These are phyloP conservation scores for Clarias platycephalus DNA, from an alignment of 2,797 vertebrate genomes.

Conservation along the genomic window DNA sequence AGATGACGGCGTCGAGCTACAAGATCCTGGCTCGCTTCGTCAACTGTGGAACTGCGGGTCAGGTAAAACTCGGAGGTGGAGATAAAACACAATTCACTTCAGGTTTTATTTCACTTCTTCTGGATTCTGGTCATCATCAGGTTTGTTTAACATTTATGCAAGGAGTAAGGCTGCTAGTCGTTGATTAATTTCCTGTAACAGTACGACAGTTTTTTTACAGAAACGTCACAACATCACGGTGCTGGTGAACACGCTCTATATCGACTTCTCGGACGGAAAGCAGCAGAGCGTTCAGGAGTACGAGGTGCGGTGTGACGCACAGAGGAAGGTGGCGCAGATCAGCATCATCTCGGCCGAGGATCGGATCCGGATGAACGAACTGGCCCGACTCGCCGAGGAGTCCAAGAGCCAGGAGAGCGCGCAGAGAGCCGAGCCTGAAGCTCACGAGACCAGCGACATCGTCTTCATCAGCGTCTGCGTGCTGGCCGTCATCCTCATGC, in stretches of 20 bases:
- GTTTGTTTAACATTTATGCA: neutral
- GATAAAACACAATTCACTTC: neutral
- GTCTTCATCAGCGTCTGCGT: conserved; percentile 96
- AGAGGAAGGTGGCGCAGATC: conserved; percentile 85
- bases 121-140: neutral
- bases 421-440: conserved; percentile 46
- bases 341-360: conserved; percentile 81
- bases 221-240: conserved; percentile 87
- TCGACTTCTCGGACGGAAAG: conserved; percentile 79
- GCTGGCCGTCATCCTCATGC: conserved; percentile 93
- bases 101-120: neutral
- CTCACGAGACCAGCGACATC: conserved; percentile 90
- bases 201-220: conserved; percentile 68
- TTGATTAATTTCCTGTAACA: neutral
- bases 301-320: conserved; percentile 88
- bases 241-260: conserved; percentile 90
- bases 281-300: conserved; percentile 83
- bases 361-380: conserved; percentile 73
- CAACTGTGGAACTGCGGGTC: conserved; percentile 86
- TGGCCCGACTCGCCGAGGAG: conserved; percentile 75
- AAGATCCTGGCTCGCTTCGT: conserved; percentile 93
- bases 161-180: neutral
- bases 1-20: conserved; percentile 80
- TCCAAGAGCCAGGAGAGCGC: conserved; percentile 5
- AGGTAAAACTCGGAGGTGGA: conserved; percentile 68